These are phyloP conservation scores for Nemoura dubitans DNA, from an alignment of 2,888 invertebrate species.

Conservation along the genomic window DNA sequence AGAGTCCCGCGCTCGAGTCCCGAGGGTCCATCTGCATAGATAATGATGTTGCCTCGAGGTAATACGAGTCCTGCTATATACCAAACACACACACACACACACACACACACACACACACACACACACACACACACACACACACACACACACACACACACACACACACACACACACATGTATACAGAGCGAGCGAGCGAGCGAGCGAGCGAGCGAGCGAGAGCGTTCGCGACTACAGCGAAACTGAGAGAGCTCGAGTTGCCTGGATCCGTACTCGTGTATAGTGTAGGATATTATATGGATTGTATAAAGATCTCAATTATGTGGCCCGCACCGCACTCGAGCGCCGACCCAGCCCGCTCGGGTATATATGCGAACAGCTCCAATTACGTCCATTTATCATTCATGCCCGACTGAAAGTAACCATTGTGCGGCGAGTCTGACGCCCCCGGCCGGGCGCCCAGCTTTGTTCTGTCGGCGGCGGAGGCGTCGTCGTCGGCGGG, in stretches of 20 bases:
- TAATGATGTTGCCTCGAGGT: slow-evolving; percentile 57
- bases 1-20: slow-evolving; percentile 54
- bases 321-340: too few relatives aligned
- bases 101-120: slow-evolving; percentile 17
- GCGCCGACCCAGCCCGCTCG: not conserved
- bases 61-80: slow-evolving; percentile 43
- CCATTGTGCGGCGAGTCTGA: slow-evolving; percentile 34
- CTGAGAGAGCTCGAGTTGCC: not conserved
- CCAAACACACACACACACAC: not conserved
- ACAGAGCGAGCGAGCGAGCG: too few relatives aligned
- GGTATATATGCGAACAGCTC: slow-evolving; percentile 30
- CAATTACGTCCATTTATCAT: slow-evolving; percentile 48
- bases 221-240: not conserved
- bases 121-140: slow-evolving; percentile 14
- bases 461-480: not conserved
- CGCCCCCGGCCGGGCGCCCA: not conserved
- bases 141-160: not conserved
- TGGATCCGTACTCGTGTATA: not conserved
- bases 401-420: slow-evolving; percentile 47
- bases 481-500: too few relatives aligned
- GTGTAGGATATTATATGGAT: too few relatives aligned
- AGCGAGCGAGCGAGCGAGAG: too few relatives aligned
- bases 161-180: not conserved
- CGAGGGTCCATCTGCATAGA: slow-evolving; percentile 60
- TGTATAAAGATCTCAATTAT: slow-evolving; percentile 33